Evolutionary conservation across 2,113 vertebrate species (phyloP).

Genomic region (Antechinus flavipes): DNA sequence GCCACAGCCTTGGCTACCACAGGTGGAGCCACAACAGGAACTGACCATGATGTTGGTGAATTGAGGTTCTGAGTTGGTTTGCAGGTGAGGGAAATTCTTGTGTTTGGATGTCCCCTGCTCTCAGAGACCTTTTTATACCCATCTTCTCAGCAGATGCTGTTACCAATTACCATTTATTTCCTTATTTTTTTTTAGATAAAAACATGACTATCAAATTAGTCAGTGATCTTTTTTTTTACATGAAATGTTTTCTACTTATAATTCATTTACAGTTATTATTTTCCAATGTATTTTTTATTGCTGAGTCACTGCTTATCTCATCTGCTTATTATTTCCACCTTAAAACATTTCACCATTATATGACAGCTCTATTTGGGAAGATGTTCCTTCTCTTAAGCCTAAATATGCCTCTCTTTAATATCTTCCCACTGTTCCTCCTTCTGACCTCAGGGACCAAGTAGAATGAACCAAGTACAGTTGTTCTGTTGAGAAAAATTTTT

Average conservation of each 20-base stretch:
- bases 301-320: not conserved
- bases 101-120: not conserved
- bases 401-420: not conserved
- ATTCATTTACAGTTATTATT: not conserved
- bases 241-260: no score
- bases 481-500: not conserved
- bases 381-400: not conserved
- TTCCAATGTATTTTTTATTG: not conserved
- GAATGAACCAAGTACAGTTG: not conserved
- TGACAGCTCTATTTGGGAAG: not conserved
- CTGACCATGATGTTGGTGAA: conserved; percentile 8
- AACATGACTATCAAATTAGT: not conserved
- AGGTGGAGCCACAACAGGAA: no score
- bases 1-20: no score
- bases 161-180: not conserved
- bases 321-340: not conserved
- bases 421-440: not conserved
- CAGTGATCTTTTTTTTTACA: no score
- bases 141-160: not conserved
- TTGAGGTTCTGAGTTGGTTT: not conserved
- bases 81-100: not conserved
- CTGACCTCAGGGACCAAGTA: not conserved
- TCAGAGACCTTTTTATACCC: conserved; percentile 44
- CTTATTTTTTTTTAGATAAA: not conserved
- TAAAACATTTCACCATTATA: not conserved